Conservation (phyloP, 1,140 invertebrate genomes). For the Rhizoglyphus robini region DNA sequence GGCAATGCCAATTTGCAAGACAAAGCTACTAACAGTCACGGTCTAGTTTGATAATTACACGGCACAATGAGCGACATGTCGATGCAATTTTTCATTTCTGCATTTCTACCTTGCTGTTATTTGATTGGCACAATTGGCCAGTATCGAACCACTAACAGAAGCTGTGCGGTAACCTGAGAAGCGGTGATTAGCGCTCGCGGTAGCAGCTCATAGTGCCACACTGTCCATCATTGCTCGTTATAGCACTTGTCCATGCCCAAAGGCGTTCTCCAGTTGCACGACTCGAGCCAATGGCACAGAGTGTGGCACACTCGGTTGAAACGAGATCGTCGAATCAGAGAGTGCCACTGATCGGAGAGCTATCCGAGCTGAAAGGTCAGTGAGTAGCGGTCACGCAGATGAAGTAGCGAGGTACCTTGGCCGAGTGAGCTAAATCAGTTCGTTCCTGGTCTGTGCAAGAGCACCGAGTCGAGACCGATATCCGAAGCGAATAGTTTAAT, state of each 20-base stretch:
- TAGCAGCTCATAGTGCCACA: too few relatives aligned
- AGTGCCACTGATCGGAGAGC: too few relatives aligned
- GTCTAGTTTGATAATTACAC: slow-evolving; percentile 14
- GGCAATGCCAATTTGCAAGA: background rate
- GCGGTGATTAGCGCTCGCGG: background rate
- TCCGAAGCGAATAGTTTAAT: background rate
- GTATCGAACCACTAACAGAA: too few relatives aligned
- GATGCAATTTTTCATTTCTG: slow-evolving; percentile 3
- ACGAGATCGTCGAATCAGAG: too few relatives aligned
- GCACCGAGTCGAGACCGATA: background rate
- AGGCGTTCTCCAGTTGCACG: background rate
- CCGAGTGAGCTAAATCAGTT: slow-evolving; percentile 4
- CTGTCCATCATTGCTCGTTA: too few relatives aligned
- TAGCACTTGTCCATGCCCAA: background rate
- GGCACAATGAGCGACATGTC: background rate
- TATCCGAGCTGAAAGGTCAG: too few relatives aligned
- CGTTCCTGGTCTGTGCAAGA: background rate
- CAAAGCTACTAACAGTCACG: background rate
- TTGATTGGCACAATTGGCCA: background rate
- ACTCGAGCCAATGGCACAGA: background rate
- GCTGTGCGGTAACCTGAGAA: background rate
- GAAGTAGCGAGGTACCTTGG: too few relatives aligned
- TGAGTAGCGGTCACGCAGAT: too few relatives aligned
- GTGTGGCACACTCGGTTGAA: too few relatives aligned
- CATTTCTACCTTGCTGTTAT: too few relatives aligned